phyloP scores from a whole-genome alignment of 1,140 invertebrate genomes.

The Lepidostoma basale region DNA sequence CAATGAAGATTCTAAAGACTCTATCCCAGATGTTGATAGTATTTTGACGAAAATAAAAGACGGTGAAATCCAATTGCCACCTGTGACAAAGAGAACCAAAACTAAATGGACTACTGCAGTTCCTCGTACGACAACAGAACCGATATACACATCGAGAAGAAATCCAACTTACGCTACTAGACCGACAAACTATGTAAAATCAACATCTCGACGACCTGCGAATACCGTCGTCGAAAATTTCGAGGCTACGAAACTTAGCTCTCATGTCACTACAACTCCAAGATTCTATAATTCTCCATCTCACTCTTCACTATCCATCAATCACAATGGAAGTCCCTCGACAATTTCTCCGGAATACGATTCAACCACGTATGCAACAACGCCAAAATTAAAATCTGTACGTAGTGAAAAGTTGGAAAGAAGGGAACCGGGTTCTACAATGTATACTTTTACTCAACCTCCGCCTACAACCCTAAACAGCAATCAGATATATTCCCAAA shows the following conservation, averaged over 20 bases:
- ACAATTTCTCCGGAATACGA: conserved; percentile 13
- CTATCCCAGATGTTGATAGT: conserved; percentile 75
- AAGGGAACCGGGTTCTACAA: conserved; percentile 23
- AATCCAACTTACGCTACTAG: conserved; percentile 46
- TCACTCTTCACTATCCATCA: conserved; percentile 42
- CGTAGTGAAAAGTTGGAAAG: conserved; percentile 28
- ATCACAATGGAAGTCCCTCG: conserved; percentile 42
- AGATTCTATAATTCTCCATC: conserved; percentile 39
- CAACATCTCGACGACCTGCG: conserved; percentile 1
- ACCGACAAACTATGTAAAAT: conserved; percentile 9
- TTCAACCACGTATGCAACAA: conserved; percentile 11
- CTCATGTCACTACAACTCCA: conserved; percentile 31
- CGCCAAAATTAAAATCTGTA: conserved; percentile 23
- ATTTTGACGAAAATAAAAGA: conserved; percentile 81
- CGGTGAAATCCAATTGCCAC: conserved; percentile 79
- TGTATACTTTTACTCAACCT: conserved; percentile 27
- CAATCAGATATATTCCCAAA: conserved; percentile 38
- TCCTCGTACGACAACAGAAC: conserved; percentile 25
- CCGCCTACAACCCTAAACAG: conserved; percentile 38
- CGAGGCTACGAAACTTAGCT: conserved; percentile 39
- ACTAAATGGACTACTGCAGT: conserved; percentile 54
- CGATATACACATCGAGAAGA: conserved; percentile 44
- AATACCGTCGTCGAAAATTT: conserved; percentile 36
- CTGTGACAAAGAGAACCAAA: conserved; percentile 57
- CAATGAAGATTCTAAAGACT: conserved; percentile 73